phyloP scores from a whole-genome alignment of 2,888 invertebrate species.

The Timema podura region DNA sequence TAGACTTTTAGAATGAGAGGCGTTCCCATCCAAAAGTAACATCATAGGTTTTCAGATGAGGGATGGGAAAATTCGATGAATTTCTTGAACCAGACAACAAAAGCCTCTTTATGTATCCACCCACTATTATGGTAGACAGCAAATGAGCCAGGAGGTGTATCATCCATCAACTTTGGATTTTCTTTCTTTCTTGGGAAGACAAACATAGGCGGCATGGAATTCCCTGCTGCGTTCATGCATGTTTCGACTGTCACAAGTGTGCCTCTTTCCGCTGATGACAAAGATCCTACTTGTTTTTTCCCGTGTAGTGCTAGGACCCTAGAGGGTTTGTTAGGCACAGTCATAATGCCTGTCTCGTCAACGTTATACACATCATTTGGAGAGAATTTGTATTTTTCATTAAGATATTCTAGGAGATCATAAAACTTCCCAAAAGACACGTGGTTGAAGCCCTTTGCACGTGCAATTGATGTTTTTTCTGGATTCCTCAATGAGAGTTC shows the following conservation, averaged over 20 bases:
- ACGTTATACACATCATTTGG: slow-evolving; percentile 6
- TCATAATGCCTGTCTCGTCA: slow-evolving; percentile 14
- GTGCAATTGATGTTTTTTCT: slow-evolving; percentile 11
- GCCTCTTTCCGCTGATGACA: slow-evolving; percentile 40
- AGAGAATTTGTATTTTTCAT: slow-evolving; percentile 15
- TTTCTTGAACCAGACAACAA: background rate
- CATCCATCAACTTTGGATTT: slow-evolving; percentile 26
- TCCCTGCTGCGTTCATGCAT: slow-evolving; percentile 27
- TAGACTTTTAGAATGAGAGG: slow-evolving; percentile 4
- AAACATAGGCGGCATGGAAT: slow-evolving; percentile 9
- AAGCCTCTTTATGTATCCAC: slow-evolving; percentile 29
- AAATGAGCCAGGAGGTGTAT: slow-evolving; percentile 28
- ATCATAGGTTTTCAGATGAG: slow-evolving; percentile 15
- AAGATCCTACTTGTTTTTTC: background rate
- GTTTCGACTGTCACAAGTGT: slow-evolving; percentile 37
- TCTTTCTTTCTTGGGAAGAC: slow-evolving; percentile 1
- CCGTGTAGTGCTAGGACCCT: slow-evolving; percentile 33
- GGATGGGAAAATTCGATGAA: slow-evolving; percentile 21
- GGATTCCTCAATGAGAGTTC: slow-evolving; percentile 10
- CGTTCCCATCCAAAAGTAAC: background rate
- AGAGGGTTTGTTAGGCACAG: slow-evolving; percentile 26
- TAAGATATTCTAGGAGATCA: background rate
- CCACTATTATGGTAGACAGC: slow-evolving; percentile 29
- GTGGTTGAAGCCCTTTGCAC: slow-evolving; percentile 4
- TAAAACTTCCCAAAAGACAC: slow-evolving; percentile 6